Evolutionary conservation across 2,888 invertebrate species (phyloP).

Genomic region (Rhogogaster chlorosoma): DNA sequence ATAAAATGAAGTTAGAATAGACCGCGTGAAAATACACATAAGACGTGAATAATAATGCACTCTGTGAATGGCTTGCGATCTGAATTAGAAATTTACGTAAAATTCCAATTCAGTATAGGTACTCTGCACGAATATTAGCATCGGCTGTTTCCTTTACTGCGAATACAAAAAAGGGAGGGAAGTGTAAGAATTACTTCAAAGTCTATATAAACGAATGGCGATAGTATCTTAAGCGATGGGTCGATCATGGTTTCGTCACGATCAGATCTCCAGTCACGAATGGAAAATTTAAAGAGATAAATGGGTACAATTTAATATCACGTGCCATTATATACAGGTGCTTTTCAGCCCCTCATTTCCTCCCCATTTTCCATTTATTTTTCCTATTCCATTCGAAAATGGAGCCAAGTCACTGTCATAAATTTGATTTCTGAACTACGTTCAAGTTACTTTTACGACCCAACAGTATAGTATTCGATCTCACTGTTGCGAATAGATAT

Average conservation of each 20-base stretch:
- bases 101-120: not conserved
- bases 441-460: constrained; percentile 5
- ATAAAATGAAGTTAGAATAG: not conserved
- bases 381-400: constrained; percentile 17
- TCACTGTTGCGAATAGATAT: not conserved
- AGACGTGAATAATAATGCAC: not conserved
- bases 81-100: not conserved
- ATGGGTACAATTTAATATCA: constrained; percentile 25
- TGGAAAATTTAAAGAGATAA: not conserved
- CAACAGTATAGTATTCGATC: constrained; percentile 18
- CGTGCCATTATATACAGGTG: constrained; percentile 6
- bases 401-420: not conserved
- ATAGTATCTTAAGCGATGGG: not conserved
- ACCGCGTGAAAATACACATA: not conserved
- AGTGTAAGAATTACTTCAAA: not conserved
- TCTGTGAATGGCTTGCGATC: not conserved
- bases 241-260: constrained; percentile 31
- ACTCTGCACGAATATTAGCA: not conserved
- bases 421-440: not conserved
- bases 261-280: constrained; percentile 27
- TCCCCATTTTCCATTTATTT: not conserved
- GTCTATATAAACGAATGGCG: not conserved
- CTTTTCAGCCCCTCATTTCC: not conserved
- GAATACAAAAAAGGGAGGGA: not conserved
- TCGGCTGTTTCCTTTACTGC: not conserved